These are phyloP conservation scores for Zapornia atra DNA, from an alignment of 2,113 vertebrate species.

Conservation along the genomic window DNA sequence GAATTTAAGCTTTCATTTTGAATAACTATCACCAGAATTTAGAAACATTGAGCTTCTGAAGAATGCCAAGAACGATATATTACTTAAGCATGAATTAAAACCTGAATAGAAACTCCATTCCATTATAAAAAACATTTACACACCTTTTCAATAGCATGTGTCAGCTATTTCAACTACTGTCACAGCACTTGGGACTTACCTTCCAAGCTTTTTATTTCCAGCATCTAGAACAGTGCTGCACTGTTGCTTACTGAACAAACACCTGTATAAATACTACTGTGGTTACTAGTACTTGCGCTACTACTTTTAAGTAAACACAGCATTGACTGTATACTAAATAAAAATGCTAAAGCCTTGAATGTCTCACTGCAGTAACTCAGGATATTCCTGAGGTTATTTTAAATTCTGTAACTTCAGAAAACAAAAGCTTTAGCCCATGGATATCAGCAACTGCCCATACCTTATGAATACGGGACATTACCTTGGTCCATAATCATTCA, in stretches of 20 bases:
- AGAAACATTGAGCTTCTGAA: neutral
- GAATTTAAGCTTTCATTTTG: neutral
- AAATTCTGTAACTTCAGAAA: neutral
- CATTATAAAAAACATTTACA: neutral
- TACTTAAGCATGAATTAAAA: neutral
- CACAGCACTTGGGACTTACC: neutral
- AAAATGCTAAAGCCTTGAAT: neutral
- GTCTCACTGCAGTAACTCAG: neutral
- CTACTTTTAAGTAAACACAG: neutral
- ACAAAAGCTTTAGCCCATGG: neutral
- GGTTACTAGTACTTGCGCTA: neutral
- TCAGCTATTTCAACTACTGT: neutral
- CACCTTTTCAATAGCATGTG: neutral
- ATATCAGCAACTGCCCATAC: neutral
- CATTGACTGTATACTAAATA: neutral
- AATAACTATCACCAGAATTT: neutral
- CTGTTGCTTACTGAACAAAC: neutral
- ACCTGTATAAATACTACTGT: neutral
- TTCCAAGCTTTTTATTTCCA: neutral
- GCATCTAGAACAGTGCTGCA: neutral
- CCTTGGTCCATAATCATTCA: neutral
- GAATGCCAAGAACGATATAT: neutral
- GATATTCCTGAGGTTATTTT: neutral
- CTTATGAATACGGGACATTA: neutral
- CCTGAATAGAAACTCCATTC: neutral